Evolutionary conservation across 2,888 invertebrate species (phyloP), one percentile per base, ranked within the genome.

Genomic region (Trisateles emortualis): DNA sequence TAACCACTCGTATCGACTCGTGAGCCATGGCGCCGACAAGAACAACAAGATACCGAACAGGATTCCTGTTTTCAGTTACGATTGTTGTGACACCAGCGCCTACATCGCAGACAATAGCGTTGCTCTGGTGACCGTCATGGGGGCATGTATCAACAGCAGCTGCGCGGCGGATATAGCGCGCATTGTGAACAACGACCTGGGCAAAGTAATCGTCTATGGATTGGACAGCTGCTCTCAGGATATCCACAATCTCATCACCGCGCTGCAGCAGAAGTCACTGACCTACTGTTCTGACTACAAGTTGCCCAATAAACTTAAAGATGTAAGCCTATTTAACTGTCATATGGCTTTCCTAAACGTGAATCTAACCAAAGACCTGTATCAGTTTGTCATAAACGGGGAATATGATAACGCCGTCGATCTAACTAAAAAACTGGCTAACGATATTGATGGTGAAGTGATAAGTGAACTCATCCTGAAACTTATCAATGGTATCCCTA

Each of bases 41-140:
- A 63, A 59, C 46, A 70, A 48, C 17, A 84, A 82, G 52, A 84
- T 84, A 33, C 84, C 84, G 0, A 84, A 84, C 48, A 74, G 84
- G 26, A 68, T 84, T 0, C 82, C 84, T 0, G 81, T 81, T 2
- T 39, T 63, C 0, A 76, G 65, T 40, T 78, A 77, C 45, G 67
- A 59, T 1, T 67, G 73, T 13, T 83, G 84, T 46, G 70, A 78
- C 41, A 83, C 84, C 3, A 74, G 74, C 26, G 55, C 59, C 30
- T 84, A 84, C 24, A 79, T 84, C 29, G 77, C 70, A 49, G 65
- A 74, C 13, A 62, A 79, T 43, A 76, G 78, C 0, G 82, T 84
- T 0, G 54, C 43, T 24, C 57, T 59, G 3, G 76, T 84, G 0
- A 84, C 84, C 0, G 22, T 84, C 0, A 78, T 82, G 81, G 78